phyloP scores from a whole-genome alignment of 2,888 invertebrate species.

The Acanthacorydalis orientalis region DNA sequence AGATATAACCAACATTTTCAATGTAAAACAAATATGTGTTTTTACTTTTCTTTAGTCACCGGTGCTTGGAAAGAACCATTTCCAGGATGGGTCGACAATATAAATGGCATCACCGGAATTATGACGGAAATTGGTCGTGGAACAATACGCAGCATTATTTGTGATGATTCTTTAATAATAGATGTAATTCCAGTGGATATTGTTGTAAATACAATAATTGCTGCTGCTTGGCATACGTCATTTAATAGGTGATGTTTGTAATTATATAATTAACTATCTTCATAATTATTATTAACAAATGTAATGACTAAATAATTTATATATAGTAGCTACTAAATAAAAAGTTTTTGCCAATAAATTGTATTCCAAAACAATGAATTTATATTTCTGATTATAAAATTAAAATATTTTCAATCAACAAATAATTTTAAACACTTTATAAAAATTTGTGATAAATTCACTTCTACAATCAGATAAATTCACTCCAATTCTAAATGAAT shows the following conservation, averaged over 20 bases:
- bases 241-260: constrained; percentile 16
- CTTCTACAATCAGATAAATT: too few species aligned
- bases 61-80: constrained; percentile 61
- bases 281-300: not conserved
- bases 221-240: constrained; percentile 58
- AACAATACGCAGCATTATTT: constrained; percentile 65
- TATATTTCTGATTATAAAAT: too few species aligned
- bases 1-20: too few species aligned
- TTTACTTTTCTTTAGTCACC: constrained; percentile 29
- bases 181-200: constrained; percentile 88
- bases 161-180: constrained; percentile 54
- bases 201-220: constrained; percentile 74
- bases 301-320: not conserved
- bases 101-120: constrained; percentile 71
- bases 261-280: not conserved
- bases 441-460: too few species aligned
- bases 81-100: constrained; percentile 87
- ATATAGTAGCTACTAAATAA: not conserved
- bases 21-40: too few species aligned
- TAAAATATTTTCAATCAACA: too few species aligned
- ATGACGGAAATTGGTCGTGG: constrained; percentile 72
- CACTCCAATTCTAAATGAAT: too few species aligned
- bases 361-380: too few species aligned
- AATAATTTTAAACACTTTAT: too few species aligned
- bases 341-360: not conserved